Percentiles rank a stretch among this genome's conserved stretches.
Evolutionary conservation across 2,113 vertebrate species (phyloP).

Genomic region (Lophochroa leadbeateri): DNA sequence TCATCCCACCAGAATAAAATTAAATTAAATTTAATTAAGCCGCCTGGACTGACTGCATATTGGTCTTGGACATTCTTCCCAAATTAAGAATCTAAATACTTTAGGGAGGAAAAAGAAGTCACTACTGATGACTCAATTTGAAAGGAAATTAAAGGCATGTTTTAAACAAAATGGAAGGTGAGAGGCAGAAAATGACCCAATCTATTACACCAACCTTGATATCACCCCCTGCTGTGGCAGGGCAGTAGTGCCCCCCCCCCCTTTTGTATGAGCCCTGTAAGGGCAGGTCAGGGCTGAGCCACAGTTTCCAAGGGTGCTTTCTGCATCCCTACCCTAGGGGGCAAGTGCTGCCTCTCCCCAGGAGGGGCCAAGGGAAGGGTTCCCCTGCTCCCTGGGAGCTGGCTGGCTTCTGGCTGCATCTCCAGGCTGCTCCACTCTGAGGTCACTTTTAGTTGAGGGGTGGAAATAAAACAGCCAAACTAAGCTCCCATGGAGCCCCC

Average conservation of each 20-base stretch:
- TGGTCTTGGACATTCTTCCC: not conserved
- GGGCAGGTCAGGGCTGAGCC: not conserved
- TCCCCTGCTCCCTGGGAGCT: not conserved
- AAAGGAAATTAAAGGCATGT: not conserved
- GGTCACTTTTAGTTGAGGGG: not conserved
- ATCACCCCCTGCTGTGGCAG: rapidly evolving
- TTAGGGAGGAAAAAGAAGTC: not conserved
- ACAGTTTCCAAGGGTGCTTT: not conserved
- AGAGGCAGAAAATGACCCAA: not conserved
- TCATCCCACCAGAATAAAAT: not conserved
- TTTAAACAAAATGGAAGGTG: not conserved
- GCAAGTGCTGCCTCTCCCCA: not conserved
- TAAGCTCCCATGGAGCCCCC: not conserved
- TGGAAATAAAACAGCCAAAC: not conserved
- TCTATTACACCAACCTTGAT: not conserved
- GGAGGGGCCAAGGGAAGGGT: not conserved
- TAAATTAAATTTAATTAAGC: conserved; percentile 1
- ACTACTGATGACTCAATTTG: not conserved
- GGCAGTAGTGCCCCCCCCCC: rapidly evolving
- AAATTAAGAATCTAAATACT: conserved; percentile 2
- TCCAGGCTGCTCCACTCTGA: not conserved
- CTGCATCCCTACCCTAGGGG: not conserved
- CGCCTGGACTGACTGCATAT: not conserved
- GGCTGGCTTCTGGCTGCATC: not conserved
- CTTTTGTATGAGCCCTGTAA: not conserved